phyloP scores from a whole-genome alignment of 2,888 invertebrate species.

The Nomada flava region DNA sequence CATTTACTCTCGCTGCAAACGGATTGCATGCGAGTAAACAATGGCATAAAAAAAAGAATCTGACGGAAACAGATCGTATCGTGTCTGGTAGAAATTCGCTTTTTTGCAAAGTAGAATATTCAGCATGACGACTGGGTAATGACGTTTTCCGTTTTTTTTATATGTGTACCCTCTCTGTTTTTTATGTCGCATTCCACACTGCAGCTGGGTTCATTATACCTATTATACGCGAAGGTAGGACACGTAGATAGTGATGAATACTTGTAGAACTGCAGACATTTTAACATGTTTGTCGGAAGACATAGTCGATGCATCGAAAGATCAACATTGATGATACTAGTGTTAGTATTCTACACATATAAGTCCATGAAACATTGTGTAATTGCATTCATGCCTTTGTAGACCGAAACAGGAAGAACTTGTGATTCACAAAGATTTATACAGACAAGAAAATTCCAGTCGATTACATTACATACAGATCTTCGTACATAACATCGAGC shows the following conservation, averaged over 20 bases:
- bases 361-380: slow-evolving; percentile 39
- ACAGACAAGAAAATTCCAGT: not conserved
- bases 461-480: slow-evolving; percentile 8
- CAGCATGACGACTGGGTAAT: slow-evolving; percentile 61
- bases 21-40: not conserved
- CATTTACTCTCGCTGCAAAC: not conserved
- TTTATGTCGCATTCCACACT: slow-evolving; percentile 81
- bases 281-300: slow-evolving; percentile 31
- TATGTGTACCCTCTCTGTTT: slow-evolving; percentile 81
- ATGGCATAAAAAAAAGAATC: not conserved
- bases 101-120: slow-evolving; percentile 40
- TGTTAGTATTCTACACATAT: slow-evolving; percentile 38
- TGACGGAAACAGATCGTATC: not conserved
- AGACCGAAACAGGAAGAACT: slow-evolving; percentile 6
- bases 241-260: slow-evolving; percentile 68
- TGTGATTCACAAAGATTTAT: slow-evolving; percentile 8
- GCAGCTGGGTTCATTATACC: slow-evolving; percentile 84
- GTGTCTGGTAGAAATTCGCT: slow-evolving; percentile 34
- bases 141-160: slow-evolving; percentile 75
- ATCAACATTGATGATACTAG: slow-evolving; percentile 33
- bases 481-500: slow-evolving; percentile 5
- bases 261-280: slow-evolving; percentile 34
- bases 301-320: slow-evolving; percentile 28
- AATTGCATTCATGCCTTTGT: slow-evolving; percentile 57
- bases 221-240: slow-evolving; percentile 84